Percentiles rank a stretch among this genome's conserved stretches.
These are phyloP conservation scores for Crenichthys baileyi DNA, from an alignment of 2,797 vertebrate genomes.

Conservation along the genomic window DNA sequence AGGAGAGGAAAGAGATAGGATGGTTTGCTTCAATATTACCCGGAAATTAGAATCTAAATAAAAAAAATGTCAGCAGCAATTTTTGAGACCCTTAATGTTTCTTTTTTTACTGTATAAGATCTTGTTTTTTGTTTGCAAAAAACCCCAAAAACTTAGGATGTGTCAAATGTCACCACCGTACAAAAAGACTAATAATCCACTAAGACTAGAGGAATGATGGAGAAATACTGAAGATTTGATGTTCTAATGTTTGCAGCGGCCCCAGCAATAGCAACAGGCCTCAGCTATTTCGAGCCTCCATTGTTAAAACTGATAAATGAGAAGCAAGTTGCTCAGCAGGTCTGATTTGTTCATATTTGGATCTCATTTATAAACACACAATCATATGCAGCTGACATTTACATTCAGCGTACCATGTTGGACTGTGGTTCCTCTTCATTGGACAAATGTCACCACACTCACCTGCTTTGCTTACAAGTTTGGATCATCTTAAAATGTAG, in stretches of 20 bases:
- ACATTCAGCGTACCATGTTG: no score
- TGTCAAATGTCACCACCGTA: neutral
- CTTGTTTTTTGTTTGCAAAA: neutral
- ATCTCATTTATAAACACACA: neutral
- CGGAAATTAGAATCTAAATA: neutral
- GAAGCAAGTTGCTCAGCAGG: neutral
- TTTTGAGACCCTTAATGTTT: neutral
- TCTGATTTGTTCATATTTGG: neutral
- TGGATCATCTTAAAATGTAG: neutral
- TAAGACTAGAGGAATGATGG: neutral
- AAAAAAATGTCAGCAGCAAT: neutral
- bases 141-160: neutral
- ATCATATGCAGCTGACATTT: neutral
- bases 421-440: neutral
- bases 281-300: neutral
- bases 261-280: neutral
- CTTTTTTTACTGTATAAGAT: neutral
- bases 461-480: neutral
- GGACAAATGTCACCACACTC: neutral
- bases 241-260: no score
- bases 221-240: no score
- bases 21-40: neutral
- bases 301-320: constrained; percentile 1
- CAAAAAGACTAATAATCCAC: neutral
- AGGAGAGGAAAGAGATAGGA: neutral